Percentiles rank a stretch among this genome's conserved stretches.
Evolutionary conservation across 1,140 invertebrate genomes (phyloP).

Genomic region (Drosophila trapezifrons): DNA sequence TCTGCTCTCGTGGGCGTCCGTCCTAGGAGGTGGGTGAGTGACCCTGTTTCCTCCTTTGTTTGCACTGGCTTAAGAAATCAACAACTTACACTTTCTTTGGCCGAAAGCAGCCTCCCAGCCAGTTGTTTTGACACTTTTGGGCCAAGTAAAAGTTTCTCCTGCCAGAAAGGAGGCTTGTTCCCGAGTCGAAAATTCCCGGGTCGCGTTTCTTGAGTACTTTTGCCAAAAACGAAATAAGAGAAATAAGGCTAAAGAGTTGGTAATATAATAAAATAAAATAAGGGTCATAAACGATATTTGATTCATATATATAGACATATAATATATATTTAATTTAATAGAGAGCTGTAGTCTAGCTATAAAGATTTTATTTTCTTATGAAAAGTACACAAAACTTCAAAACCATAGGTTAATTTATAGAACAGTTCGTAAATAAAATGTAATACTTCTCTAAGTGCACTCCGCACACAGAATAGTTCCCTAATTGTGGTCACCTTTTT

Average conservation of each 20-base stretch:
- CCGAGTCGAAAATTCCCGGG: background rate
- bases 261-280: background rate
- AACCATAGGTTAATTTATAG: too few relatives aligned
- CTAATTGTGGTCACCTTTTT: background rate
- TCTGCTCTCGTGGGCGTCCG: slow-evolving; percentile 12
- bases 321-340: too few relatives aligned
- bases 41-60: slow-evolving; percentile 21
- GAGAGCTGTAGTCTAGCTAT: too few relatives aligned
- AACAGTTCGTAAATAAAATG: too few relatives aligned
- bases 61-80: slow-evolving; percentile 52
- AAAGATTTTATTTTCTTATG: too few relatives aligned
- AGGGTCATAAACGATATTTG: too few relatives aligned
- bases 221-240: background rate
- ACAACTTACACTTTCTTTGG: slow-evolving; percentile 74
- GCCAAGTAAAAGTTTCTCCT: slow-evolving; percentile 53
- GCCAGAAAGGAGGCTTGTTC: slow-evolving; percentile 27
- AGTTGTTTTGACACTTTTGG: slow-evolving; percentile 80
- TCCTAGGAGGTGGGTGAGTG: slow-evolving; percentile 11
- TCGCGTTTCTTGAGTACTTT: background rate
- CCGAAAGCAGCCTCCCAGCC: slow-evolving; percentile 34
- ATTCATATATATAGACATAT: too few relatives aligned
- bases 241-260: background rate
- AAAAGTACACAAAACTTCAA: too few relatives aligned
- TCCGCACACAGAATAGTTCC: background rate
- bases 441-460: background rate